These are phyloP conservation scores for Macrosoma leucophasiata DNA, from an alignment of 2,888 invertebrate species.

Conservation along the genomic window DNA sequence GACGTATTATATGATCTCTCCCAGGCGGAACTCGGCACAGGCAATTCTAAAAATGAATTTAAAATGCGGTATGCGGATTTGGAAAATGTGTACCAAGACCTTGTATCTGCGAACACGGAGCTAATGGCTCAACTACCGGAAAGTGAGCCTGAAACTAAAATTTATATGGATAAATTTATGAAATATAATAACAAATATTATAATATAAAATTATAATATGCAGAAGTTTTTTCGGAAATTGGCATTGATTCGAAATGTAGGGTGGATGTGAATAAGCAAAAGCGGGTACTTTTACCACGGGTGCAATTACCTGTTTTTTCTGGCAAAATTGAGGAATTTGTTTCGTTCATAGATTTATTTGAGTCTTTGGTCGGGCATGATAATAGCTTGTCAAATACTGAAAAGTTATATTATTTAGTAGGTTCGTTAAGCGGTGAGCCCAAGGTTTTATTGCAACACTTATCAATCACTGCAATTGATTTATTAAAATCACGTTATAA, in stretches of 20 bases:
- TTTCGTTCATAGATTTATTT: background rate
- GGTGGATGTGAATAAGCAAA: background rate
- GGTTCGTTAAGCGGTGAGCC: no score
- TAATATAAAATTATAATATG: background rate
- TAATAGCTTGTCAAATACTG: background rate
- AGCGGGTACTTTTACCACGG: background rate
- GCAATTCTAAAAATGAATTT: no score
- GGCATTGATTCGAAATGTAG: background rate
- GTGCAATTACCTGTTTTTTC: background rate
- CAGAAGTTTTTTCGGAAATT: background rate
- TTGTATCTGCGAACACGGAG: no score
- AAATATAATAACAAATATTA: background rate
- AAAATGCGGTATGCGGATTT: conserved; percentile 4
- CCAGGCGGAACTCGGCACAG: no score
- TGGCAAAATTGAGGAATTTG: background rate
- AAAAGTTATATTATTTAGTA: background rate
- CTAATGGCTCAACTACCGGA: no score
- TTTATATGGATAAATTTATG: background rate
- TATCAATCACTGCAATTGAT: no score
- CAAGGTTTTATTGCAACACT: no score
- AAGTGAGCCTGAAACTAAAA: no score
- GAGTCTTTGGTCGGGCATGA: background rate
- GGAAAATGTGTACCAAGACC: conserved; percentile 5
- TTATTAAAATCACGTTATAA: no score
- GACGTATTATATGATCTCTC: no score